Conservation (phyloP, 2,797 vertebrate species). For the Presbytis comata region DNA sequence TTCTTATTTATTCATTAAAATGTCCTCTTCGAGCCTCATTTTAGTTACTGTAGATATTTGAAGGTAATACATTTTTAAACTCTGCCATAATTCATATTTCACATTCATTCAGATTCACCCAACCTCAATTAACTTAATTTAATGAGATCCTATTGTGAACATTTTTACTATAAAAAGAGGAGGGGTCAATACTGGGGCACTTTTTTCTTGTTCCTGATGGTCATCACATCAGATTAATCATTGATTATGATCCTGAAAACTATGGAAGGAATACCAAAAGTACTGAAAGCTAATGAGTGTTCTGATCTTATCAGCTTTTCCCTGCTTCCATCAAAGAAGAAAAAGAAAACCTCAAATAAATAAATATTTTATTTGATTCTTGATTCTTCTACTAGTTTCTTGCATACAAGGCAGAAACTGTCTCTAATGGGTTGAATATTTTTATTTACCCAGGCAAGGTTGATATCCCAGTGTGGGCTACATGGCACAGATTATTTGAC, state of each 20-base stretch:
- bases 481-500: not conserved
- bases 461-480: not conserved
- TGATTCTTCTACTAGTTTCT: not conserved
- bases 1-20: conserved; percentile 48
- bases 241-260: conserved; percentile 31
- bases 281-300: not conserved
- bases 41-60: conserved; percentile 15
- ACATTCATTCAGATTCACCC: conserved; percentile 2
- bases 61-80: conserved; percentile 30
- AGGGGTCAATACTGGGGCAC: not conserved
- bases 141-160: conserved; percentile 21
- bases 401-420: not conserved
- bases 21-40: conserved; percentile 38
- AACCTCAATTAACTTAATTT: conserved; percentile 43
- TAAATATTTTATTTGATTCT: conserved; percentile 30
- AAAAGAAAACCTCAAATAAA: not conserved
- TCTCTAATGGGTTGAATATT: not conserved
- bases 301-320: conserved; percentile 3
- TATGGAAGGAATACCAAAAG: conserved; percentile 18
- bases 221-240: conserved; percentile 41
- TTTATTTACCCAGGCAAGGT: not conserved
- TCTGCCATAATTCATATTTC: conserved; percentile 6
- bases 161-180: conserved; percentile 19
- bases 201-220: not conserved
- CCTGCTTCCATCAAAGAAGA: not conserved